phyloP scores from a whole-genome alignment of 2,888 invertebrate species.

The Octonoba sinensis region DNA sequence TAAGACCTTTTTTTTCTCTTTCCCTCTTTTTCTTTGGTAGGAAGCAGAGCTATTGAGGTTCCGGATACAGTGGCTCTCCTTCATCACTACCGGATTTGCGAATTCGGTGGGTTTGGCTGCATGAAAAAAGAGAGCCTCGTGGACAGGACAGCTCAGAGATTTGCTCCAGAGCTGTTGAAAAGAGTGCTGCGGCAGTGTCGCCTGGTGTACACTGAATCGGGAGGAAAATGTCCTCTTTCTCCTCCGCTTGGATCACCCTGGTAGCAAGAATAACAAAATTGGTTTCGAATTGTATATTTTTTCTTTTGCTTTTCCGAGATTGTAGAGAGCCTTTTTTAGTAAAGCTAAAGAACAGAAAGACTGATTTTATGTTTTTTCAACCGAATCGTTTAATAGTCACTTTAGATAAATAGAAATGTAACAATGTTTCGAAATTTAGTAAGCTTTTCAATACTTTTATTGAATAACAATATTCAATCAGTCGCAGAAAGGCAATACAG shows the following conservation, averaged over 20 bases:
- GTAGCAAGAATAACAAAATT: constrained; percentile 16
- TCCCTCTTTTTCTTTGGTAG: no score
- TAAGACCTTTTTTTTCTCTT: no score
- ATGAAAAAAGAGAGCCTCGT: constrained; percentile 64
- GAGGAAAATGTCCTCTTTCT: constrained; percentile 61
- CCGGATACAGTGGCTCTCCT: constrained; percentile 65
- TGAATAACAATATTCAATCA: no score
- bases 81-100: constrained; percentile 69
- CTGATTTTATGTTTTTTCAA: no score
- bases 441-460: no score
- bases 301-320: neutral
- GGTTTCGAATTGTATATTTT: neutral
- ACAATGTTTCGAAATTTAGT: no score
- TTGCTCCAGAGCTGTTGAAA: constrained; percentile 42
- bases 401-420: no score
- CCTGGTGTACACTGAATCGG: constrained; percentile 26
- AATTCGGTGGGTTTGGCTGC: constrained; percentile 68
- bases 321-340: neutral
- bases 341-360: no score
- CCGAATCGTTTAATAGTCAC: no score
- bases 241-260: constrained; percentile 65
- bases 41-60: constrained; percentile 57
- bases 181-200: constrained; percentile 33
- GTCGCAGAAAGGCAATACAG: no score
- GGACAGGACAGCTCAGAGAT: constrained; percentile 53